Evolutionary conservation across 2,888 invertebrate species (phyloP), one percentile per base, ranked within the genome.

Genomic region (Lepidonotus clava): DNA sequence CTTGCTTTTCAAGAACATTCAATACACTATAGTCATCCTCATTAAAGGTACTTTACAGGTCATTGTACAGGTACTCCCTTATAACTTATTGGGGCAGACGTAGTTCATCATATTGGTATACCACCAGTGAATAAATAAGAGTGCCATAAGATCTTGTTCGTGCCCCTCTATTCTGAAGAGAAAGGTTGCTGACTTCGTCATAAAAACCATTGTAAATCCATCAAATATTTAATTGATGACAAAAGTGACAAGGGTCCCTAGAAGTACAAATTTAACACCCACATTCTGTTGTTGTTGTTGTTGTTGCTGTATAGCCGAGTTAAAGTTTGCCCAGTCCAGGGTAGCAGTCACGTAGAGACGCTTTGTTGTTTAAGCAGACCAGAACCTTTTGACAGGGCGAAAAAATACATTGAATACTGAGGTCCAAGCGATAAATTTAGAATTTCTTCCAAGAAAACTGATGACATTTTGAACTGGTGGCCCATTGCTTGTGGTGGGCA

Each of bases 221-320:
- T n/a, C n/a, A n/a, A n/a, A n/a, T n/a, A n/a, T n/a, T n/a, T n/a
- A 61, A 28, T 61, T 61, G 61, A 61, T 61, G 61, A 61, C 61
- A 61, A 61, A 61, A 28, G 61, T 28, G 28, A 28, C n/a, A 5
- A 28, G 61, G 61, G 61, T 2, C 28, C 61, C 61, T 61, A n/a
- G 61, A 61, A 14, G 28, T 28, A 11, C 24, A 61, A n/a, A 61
- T 61, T 46, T 6, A 46, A 18, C 46, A 18, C 46, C 18, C 46
- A 18, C 18, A 6, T 46, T 46, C n/a, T 53, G 53, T 53, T n/a
- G n/a, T 8, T n/a, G n/a, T 53, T 2, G 11, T 11, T 46, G 46
- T 18, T n/a, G 53, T 53, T 53, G 53, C n/a, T 53, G 53, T 53
- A n/a, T 53, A 53, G 53, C n/a, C n/a, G n/a, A n/a, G n/a, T 53